Percentiles rank a stretch among this genome's conserved stretches.
phyloP scores from a whole-genome alignment of 30 jellyfish, hydroid and myxozoan genomes.

The Rhopilema esculentum region DNA sequence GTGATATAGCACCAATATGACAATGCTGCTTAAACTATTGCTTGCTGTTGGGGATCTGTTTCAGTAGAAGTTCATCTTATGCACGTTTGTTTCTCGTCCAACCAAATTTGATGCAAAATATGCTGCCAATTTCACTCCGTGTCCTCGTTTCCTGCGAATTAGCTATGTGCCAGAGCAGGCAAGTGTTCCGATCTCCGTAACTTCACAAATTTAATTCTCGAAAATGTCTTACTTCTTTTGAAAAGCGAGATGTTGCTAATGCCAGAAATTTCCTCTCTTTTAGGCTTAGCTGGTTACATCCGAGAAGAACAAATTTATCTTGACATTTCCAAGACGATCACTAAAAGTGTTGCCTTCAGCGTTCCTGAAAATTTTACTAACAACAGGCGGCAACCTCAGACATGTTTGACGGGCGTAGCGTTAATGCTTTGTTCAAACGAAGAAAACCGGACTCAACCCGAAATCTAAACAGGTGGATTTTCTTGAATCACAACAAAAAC shows the following conservation, averaged over 20 bases:
- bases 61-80: background rate
- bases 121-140: too few species aligned
- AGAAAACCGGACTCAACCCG: background rate
- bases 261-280: background rate
- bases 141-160: too few species aligned
- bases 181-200: too few species aligned
- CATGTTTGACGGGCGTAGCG: background rate
- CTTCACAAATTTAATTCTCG: too few species aligned
- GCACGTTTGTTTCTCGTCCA: too few species aligned
- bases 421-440: background rate
- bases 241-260: background rate
- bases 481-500: background rate
- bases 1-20: background rate
- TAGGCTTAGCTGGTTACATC: background rate
- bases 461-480: background rate
- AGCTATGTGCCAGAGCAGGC: too few species aligned
- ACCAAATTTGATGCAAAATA: too few species aligned
- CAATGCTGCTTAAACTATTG: background rate
- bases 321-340: background rate
- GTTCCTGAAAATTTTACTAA: background rate
- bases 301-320: background rate
- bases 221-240: too few species aligned
- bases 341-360: background rate
- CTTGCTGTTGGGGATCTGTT: background rate
- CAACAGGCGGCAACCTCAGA: background rate